Evolutionary conservation across 1,140 invertebrate genomes (phyloP).

Genomic region (Caerostris darwini): DNA sequence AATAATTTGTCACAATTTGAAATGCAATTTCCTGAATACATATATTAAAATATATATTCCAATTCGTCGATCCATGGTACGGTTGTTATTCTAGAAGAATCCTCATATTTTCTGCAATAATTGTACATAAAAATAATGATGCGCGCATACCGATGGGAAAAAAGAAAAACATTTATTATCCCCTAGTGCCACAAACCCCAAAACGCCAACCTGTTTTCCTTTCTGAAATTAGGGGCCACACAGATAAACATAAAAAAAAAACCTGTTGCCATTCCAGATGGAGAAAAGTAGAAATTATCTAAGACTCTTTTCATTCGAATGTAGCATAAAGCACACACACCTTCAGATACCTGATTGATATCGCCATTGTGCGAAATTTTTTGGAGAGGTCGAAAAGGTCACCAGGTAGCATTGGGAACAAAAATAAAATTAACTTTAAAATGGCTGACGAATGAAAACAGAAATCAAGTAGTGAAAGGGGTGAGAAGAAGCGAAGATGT

Average conservation of each 20-base stretch:
- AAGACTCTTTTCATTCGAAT: not conserved
- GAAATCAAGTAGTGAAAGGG: not conserved
- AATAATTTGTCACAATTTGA: no score
- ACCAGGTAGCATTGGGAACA: not conserved
- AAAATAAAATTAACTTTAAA: constrained; percentile 39
- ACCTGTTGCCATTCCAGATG: not conserved
- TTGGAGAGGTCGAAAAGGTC: constrained; percentile 10
- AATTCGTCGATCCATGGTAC: no score
- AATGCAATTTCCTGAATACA: no score
- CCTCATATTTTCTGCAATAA: not conserved
- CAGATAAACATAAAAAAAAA: not conserved
- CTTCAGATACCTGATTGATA: constrained; percentile 46
- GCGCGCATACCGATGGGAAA: not conserved
- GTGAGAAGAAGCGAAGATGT: not conserved
- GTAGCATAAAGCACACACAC: not conserved
- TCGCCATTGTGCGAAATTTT: constrained; percentile 14
- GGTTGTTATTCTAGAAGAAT: no score
- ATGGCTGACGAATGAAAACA: not conserved
- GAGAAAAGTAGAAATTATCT: not conserved
- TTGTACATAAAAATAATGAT: not conserved
- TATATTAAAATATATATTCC: no score
- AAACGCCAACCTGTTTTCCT: not conserved
- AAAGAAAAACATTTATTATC: not conserved
- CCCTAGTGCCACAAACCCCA: not conserved
- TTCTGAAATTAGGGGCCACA: not conserved